Base-by-base conservation (phyloP, 2,797 vertebrate species). In the Centroberyx gerrardi region DNA sequence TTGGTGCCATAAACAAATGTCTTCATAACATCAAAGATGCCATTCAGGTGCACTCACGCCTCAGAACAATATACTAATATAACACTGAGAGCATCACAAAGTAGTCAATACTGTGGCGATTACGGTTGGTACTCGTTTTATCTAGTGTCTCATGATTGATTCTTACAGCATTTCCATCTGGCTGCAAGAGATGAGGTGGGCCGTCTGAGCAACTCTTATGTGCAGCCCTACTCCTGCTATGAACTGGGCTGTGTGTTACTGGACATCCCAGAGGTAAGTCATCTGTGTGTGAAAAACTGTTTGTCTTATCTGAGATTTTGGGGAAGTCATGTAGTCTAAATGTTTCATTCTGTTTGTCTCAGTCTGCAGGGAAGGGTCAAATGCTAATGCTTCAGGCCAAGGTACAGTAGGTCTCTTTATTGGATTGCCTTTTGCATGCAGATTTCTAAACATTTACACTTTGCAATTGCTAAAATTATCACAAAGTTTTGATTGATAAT, bases 161-260 rank as follows among this genome's bases (percentile, higher is more conserved):
- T 44, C 63, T 76, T 87, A 13, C 82, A 99, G 98, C 98, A 95
- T 85, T 99, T 99, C 75, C 96, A 98, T 48, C 88, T 96, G 81
- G 98, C 98, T 76, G 95, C 94, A 53, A 96, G 95, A 80, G 98
- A 99, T 70, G 98, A 98, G 22, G 69, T 96, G 62, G 96, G 97
- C 29, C 94, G 94, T 76, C 96, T 97, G 62, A 96, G 92, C 91
- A 99, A 99, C 90, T 95, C 96, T 0, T 99, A 99, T 0, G 87
- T 99, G 54, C 98, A 98, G 93, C 98, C 98, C 0, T 99, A 99
- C 76, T 96, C 98, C 77, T 99, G 96, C 92, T 99, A 99, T 80
- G 98, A 99, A 84, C 96, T 99, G 69, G 98, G 95, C 80, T 99
- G 98, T 78, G 95, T 99, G 78, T 92, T 99, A 3, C 83, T 99